Evolutionary conservation across 2,888 invertebrate genomes (phyloP), one percentile per base, ranked within the genome.

Genomic region (Pyrrhia umbra): DNA sequence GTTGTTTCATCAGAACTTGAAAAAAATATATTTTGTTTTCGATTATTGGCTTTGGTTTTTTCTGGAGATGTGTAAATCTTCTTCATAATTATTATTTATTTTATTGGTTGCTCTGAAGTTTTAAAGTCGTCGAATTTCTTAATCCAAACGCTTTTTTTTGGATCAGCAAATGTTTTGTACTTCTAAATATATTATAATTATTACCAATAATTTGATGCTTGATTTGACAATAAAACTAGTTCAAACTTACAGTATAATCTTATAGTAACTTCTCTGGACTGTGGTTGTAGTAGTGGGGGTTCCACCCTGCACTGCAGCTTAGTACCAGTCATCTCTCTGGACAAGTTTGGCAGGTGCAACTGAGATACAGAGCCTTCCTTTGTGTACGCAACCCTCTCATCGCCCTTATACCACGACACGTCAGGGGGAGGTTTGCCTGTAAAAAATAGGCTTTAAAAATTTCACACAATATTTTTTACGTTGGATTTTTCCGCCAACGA

Each of bases 351-450:
- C 73, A 98, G 96, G 83, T 96, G 96, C 74, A 98, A 95, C 84
- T 97, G 97, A 90, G 97, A 98, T 20, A 97, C 96, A 39, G 96
- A 96, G 30, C 96, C 96, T 49, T 96, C 96, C 79, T 97, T 97
- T 54, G 97, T 97, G 72, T 96, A 96, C 75, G 98, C 97, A 62
- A 98, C 92, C 74, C 97, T 95, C 64, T 96, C 96, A 25, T 96
- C 96, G 64, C 97, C 97, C 73, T 96, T 96, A 96, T 97, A 98
- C 98, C 98, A 98, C 10, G 96, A 97, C 6, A 98, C 96, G 74
- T 96, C 96, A 23, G 98, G 98, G 42, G 96, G 95, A 0, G 98
- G 98, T 73, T 96, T 97, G 61, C 98, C 98, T 98, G 86, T 2
- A 6, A 2, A 39, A 39, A 42, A 37, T 0, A 5, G 13, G 5